Evolutionary conservation across 1,140 invertebrate species (phyloP).

Genomic region (Lepidurus arcticus): DNA sequence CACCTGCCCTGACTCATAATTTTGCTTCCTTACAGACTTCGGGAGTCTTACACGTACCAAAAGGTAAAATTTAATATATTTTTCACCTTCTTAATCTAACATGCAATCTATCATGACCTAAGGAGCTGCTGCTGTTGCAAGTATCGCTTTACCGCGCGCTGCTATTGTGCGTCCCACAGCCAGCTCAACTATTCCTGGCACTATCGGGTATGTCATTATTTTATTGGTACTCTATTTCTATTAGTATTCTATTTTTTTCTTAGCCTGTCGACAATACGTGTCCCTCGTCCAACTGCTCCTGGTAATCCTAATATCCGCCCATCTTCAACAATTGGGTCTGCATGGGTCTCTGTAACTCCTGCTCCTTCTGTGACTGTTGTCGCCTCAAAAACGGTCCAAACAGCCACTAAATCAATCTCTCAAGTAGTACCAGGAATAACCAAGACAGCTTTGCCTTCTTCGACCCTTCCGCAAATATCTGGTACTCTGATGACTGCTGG

Average conservation of each 20-base stretch:
- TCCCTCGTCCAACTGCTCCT: background rate
- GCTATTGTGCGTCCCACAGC: slow-evolving; percentile 3
- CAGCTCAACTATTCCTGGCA: slow-evolving; percentile 7
- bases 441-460: background rate
- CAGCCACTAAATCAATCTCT: background rate
- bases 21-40: background rate
- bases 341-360: slow-evolving; percentile 28
- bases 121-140: slow-evolving; percentile 33
- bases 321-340: background rate
- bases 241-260: background rate
- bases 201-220: slow-evolving; percentile 23
- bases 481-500: background rate
- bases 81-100: background rate
- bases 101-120: background rate
- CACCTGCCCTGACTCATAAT: background rate
- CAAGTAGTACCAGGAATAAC: background rate
- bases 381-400: background rate
- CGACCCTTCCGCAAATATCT: background rate
- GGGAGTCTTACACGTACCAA: slow-evolving; percentile 29
- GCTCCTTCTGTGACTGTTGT: background rate
- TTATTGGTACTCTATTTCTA: background rate
- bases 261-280: background rate
- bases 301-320: background rate
- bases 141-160: slow-evolving; percentile 25
- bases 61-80: slow-evolving; percentile 19